Evolutionary conservation across 2,113 vertebrate genomes (phyloP).

Genomic region (Perognathus longimembris): DNA sequence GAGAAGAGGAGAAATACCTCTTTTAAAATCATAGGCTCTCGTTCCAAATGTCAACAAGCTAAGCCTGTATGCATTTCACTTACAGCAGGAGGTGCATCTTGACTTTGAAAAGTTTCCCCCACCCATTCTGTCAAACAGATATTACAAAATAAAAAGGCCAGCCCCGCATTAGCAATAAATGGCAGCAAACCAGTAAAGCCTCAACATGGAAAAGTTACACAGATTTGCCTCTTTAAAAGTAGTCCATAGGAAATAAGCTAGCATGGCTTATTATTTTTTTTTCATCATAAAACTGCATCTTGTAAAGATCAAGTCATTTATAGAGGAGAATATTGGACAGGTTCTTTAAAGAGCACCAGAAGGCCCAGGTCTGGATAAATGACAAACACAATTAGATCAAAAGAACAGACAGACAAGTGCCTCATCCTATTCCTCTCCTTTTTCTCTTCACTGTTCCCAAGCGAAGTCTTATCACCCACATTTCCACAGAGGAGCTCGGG

Average conservation of each 20-base stretch:
- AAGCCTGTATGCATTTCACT: background rate
- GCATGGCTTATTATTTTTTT: constrained; percentile 25
- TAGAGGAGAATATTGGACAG: background rate
- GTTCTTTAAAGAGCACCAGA: background rate
- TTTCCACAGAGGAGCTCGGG: constrained; percentile 14
- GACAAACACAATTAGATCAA: constrained; percentile 17
- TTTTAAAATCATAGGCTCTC: constrained; percentile 10
- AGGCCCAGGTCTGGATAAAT: background rate
- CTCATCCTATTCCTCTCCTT: background rate
- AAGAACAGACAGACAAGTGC: background rate
- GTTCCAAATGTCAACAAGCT: constrained; percentile 12
- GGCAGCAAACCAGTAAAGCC: constrained; percentile 20
- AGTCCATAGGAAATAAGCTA: constrained; percentile 24
- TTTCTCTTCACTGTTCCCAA: background rate
- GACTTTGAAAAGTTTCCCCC: background rate
- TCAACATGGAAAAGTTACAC: constrained; percentile 4
- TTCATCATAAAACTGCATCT: constrained; percentile 32
- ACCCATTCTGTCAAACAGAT: background rate
- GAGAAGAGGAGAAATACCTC: background rate
- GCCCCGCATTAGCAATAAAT: background rate
- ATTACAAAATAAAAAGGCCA: constrained; percentile 29
- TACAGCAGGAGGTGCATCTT: background rate
- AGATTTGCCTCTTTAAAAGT: constrained; percentile 73
- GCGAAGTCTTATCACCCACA: background rate
- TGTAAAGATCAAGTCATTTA: constrained; percentile 64